Evolutionary conservation across 1,140 invertebrate genomes (phyloP), one percentile per base, ranked within the genome.

Genomic region (Odontomachus brunneus): DNA sequence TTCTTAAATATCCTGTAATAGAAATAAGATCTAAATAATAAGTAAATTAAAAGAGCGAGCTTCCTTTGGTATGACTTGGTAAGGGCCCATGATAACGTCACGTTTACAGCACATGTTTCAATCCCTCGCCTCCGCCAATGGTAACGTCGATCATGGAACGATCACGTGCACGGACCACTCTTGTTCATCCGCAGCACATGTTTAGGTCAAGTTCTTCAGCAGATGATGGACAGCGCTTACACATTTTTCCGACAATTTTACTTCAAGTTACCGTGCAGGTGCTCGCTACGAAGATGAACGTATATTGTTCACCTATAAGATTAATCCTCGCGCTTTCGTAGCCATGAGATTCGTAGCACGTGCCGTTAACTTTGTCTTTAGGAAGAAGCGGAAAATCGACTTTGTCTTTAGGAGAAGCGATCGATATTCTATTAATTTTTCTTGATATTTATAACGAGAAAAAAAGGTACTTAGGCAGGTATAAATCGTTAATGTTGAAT

Each of bases 111-210:
- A 67, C 73, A 67, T 78, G 82, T 48, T 15, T 62, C 5, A 60
- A 76, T 3, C 29, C 29, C 65, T 49, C 19, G 26, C 26, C 22
- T 84, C 9, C n/a, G 4, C 26, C 57, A 69, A 69, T 69, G 3
- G 53, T 15, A 60, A 5, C 12, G 11, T 33, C 14, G 9, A 12
- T 24, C 66, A 84, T n/a, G 73, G 38, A 29, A 51, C 33, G 67
- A 86, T 86, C 84, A 86, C 84, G 67, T 86, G 84, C 67, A 38
- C 19, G 12, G 26, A 15, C 55, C 26, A 66, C 69, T 67, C 24
- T 73, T 59, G 48, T 24, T 60, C 22, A 12, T 72, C 49, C 53
- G 14, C 5, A 26, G 51, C 24, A 29, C 24, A 51, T 14, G n/a
- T 51, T 63, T 53, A 15, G 22, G 44, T 19, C 26, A 12, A 17